Evolutionary conservation across 2,888 invertebrate genomes (phyloP), one percentile per base, ranked within the genome.

Genomic region (Iphiclides podalirius): DNA sequence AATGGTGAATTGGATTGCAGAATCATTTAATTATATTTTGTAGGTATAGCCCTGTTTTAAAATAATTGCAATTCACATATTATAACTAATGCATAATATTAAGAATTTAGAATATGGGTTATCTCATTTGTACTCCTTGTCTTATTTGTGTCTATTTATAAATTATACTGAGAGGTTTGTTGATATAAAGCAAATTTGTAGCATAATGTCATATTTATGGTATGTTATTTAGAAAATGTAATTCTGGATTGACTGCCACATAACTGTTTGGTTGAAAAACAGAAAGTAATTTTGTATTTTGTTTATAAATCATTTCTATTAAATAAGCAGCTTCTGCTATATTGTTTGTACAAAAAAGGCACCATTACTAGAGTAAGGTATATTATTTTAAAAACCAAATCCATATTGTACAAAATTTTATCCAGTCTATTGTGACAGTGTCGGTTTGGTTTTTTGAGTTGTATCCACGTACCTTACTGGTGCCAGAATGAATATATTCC

Each of bases 161-260:
- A 17, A 31, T 23, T 1, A 39, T 20, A 39, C 7, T 39, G 33
- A 11, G 9, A 11, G 11, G 13, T 33, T 42, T 42, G 11, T 13
- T 33, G 12, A 33, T 7, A 6, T 1, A 13, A 13, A 9, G 36
- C 11, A 28, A 40, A 15, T 15, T 11, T 40, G 14, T 40, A 28
- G 40, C 11, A 15, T 11, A 28, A 40, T 9, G n/a, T n/a, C n/a
- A n/a, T 28, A 13, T 13, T 1, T 11, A 13, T 23, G 17, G 12
- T 13, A 26, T 6, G 20, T 6, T 20, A 13, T 33, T 23, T n/a
- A n/a, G n/a, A 43, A 36, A 35, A 23, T 20, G 20, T 35, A 44
- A 44, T 35, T 15, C 26, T 36, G 12, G 26, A 26, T 44, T 35
- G n/a, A 44, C 26, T 44, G 43, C 33, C 43, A 44, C 36, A 14